Evolutionary conservation across 2,888 invertebrate species (phyloP).

Genomic region (Orchesella flavescens): DNA sequence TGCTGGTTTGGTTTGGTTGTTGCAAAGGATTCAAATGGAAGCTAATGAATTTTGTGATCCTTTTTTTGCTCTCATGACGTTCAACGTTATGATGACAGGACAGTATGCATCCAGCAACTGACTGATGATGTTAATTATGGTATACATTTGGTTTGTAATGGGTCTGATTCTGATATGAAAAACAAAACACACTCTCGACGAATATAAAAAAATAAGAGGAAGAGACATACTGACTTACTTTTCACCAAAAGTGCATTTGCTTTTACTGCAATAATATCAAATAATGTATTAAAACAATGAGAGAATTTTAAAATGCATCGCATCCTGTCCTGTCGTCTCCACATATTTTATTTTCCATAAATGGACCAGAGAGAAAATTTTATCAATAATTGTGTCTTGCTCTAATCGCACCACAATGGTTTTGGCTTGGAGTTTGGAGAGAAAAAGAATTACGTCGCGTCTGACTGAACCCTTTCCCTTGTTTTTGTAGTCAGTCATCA

Average conservation of each 20-base stretch:
- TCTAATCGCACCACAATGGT: conserved; percentile 35
- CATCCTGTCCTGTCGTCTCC: conserved; percentile 13
- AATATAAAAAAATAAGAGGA: not conserved
- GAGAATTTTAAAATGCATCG: conserved; percentile 2
- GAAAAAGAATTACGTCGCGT: conserved; percentile 51
- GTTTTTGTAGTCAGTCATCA: not conserved
- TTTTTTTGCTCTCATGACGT: not conserved
- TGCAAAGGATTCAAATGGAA: not conserved
- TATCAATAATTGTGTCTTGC: conserved; percentile 58
- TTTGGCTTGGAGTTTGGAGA: not conserved
- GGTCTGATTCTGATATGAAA: conserved; percentile 38
- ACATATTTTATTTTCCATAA: conserved; percentile 47
- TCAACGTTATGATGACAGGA: not conserved
- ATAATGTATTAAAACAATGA: not conserved
- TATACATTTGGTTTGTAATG: conserved; percentile 20
- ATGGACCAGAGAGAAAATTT: conserved; percentile 39
- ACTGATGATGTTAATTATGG: conserved; percentile 41
- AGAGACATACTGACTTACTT: conserved; percentile 50
- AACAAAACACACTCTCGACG: not conserved
- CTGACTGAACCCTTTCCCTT: conserved; percentile 19
- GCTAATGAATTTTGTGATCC: not conserved
- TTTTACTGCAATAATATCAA: not conserved
- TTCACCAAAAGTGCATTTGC: conserved; percentile 16
- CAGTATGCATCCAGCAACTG: not conserved
- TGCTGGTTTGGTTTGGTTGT: not conserved